Conservation (phyloP, 2,113 vertebrate species). For the Seriola dumerili region DNA sequence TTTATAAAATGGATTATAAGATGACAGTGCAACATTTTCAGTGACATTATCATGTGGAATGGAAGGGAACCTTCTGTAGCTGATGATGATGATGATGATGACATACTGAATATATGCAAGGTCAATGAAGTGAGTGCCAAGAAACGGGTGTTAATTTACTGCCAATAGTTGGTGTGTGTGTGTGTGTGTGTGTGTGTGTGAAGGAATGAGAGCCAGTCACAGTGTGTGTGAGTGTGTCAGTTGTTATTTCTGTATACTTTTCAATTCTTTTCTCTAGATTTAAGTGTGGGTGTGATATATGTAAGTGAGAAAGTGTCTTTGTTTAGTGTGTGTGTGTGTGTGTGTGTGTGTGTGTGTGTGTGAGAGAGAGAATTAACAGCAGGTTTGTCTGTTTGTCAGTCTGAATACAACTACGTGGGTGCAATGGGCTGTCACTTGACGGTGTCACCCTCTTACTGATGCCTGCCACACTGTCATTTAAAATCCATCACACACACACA, state of each 20-base stretch:
- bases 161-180: not conserved
- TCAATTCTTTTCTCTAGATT: not conserved
- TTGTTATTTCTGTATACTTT: not conserved
- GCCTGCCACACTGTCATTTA: conserved; percentile 72
- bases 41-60: not conserved
- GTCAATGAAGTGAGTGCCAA: conserved; percentile 14
- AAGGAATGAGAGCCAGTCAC: too few relatives aligned
- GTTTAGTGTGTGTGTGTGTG: not conserved
- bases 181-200: not conserved
- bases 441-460: conserved; percentile 68
- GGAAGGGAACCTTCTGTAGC: not conserved
- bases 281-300: not conserved
- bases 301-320: not conserved
- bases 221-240: not conserved
- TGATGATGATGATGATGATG: conserved; percentile 16
- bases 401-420: conserved; percentile 36
- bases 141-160: conserved; percentile 29
- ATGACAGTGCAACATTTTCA: not conserved
- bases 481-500: conserved; percentile 59
- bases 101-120: conserved; percentile 14
- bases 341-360: not conserved
- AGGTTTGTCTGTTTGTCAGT: conserved; percentile 26
- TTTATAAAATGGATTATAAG: not conserved
- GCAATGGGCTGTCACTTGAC: conserved; percentile 64
- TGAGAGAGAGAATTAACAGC: not conserved